phyloP scores from a whole-genome alignment of 1,140 invertebrate genomes.

The Drosophila nigromelanica region DNA sequence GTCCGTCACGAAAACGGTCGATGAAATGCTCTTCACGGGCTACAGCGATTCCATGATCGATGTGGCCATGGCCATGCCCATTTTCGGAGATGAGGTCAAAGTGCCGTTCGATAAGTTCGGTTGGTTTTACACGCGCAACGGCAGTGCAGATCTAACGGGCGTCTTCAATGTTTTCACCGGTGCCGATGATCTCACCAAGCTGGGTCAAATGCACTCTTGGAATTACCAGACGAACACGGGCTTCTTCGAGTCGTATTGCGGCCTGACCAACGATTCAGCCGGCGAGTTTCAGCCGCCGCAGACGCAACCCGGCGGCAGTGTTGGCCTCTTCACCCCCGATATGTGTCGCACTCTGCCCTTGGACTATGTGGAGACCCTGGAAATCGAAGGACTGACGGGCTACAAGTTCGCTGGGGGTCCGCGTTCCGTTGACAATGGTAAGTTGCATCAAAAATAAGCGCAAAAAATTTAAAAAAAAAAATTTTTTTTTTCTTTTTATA shows the following conservation, averaged over 20 bases:
- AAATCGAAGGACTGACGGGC: slow-evolving; percentile 85
- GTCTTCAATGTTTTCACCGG: slow-evolving; percentile 90
- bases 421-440: slow-evolving; percentile 87
- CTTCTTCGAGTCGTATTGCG: slow-evolving; percentile 86
- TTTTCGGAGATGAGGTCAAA: slow-evolving; percentile 83
- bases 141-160: slow-evolving; percentile 88
- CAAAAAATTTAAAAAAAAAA: no score
- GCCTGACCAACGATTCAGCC: slow-evolving; percentile 87
- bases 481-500: no score
- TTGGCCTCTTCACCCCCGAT: slow-evolving; percentile 88
- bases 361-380: slow-evolving; percentile 85
- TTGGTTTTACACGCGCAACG: slow-evolving; percentile 93
- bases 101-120: slow-evolving; percentile 90
- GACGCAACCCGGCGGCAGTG: slow-evolving; percentile 85
- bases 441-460: slow-evolving; percentile 52
- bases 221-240: slow-evolving; percentile 87
- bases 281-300: slow-evolving; percentile 91
- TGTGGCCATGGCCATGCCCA: slow-evolving; percentile 86
- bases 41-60: slow-evolving; percentile 89
- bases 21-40: slow-evolving; percentile 91
- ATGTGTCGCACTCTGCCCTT: slow-evolving; percentile 88
- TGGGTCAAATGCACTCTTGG: slow-evolving; percentile 89
- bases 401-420: slow-evolving; percentile 85
- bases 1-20: slow-evolving; percentile 87
- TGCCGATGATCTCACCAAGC: slow-evolving; percentile 85